phyloP scores from a whole-genome alignment of 2,797 vertebrate species.

The Lophura swinhoii region DNA sequence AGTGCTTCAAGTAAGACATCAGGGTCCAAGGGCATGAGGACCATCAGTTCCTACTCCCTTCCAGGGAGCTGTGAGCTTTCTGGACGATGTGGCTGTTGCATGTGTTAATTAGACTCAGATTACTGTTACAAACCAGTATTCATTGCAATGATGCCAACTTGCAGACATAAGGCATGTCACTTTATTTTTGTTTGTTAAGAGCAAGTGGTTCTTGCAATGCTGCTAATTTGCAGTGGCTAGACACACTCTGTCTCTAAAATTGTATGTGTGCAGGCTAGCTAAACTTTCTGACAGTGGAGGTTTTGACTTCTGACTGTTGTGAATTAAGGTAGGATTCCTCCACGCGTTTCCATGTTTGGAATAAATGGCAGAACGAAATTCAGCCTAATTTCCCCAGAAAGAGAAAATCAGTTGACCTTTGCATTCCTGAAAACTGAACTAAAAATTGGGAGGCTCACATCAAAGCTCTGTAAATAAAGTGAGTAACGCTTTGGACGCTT shows the following conservation, averaged over 20 bases:
- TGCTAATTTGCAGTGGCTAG: slow-evolving; percentile 3
- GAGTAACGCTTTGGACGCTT: slow-evolving; percentile 86
- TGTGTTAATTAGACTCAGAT: slow-evolving; percentile 72
- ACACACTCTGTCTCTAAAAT: not conserved
- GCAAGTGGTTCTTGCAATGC: not conserved
- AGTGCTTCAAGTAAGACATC: not conserved
- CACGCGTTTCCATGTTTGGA: slow-evolving; percentile 71
- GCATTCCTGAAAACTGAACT: slow-evolving; percentile 84
- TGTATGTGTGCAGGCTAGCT: not conserved
- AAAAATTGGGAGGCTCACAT: slow-evolving; percentile 83
- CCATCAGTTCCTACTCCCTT: not conserved
- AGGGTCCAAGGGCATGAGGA: fast-evolving
- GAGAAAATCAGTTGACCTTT: slow-evolving; percentile 79
- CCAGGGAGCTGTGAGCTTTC: not conserved
- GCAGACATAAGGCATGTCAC: not conserved
- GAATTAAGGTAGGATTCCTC: slow-evolving; percentile 31
- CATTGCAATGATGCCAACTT: slow-evolving; percentile 32
- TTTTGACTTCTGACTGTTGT: slow-evolving; percentile 37
- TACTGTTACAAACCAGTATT: slow-evolving; percentile 74
- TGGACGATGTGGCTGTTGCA: slow-evolving; percentile 27
- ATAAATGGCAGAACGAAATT: slow-evolving; percentile 74
- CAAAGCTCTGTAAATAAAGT: slow-evolving; percentile 89
- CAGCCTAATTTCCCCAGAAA: slow-evolving; percentile 75
- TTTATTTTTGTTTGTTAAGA: not conserved
- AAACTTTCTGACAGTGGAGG: not conserved